Base-by-base conservation (phyloP, 2,113 vertebrate genomes). In the Coryphaenoides rupestris region DNA sequence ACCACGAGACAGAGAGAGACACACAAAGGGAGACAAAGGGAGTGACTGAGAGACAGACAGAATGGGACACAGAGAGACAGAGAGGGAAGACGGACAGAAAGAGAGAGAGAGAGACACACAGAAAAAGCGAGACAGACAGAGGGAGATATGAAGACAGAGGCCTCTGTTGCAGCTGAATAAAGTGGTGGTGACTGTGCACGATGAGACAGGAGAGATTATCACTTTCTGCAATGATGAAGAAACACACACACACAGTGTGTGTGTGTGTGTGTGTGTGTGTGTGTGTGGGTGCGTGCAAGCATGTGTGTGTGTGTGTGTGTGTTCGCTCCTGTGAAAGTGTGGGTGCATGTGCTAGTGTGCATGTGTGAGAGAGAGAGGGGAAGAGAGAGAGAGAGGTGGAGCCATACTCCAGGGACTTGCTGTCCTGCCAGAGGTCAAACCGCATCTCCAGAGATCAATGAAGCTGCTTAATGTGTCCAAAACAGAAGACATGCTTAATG, bases 371-470 rank as follows among this genome's bases (percentile, higher is more conserved):
- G 59, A 65, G 73, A 2, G 58, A 58, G 52, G 23, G 49, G 40
- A 55, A 59, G 58, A 33, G 19, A 33, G 50, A n/a, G 56, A 47
- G 62, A 33, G 19, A 60, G 74, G 61, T n/a, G 21, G 63, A 24
- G 73, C 24, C 9, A 55, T 0, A 56, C 74, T 78, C 61, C 53
- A 69, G 75, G 69, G 66, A 74, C 10, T 19, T 62, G 21, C 28
- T 52, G 47, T 76, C 72, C 62, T 28, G 67, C 58, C 62, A 69
- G 73, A 81, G 85, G 84, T 86, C 79, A 84, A 76, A 66, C 57
- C 66, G 13, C 74, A 66, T 81, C 79, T 80, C 68, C 63, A n/a
- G 70, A 77, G 83, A 85, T 87, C 86, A 80, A 86, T 85, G 82
- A 63, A 56, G 63, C 49, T 53, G 69, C 26, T 72, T 72, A 80